Evolutionary conservation across 2,113 vertebrate genomes (phyloP).

Genomic region (Prionailurus bengalensis): DNA sequence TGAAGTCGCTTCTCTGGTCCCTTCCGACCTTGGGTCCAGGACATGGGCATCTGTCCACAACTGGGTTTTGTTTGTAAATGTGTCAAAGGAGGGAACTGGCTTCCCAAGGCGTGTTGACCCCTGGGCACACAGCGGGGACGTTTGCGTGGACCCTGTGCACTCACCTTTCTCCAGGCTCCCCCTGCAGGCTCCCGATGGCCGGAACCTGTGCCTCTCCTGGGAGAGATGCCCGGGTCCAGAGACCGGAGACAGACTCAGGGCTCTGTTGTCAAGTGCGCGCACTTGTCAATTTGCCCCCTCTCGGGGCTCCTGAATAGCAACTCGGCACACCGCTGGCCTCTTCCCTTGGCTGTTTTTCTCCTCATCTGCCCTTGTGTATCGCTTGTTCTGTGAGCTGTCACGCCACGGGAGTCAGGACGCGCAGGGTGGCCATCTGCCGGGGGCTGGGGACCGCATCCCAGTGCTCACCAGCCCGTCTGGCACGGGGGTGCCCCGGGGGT

Average conservation of each 20-base stretch:
- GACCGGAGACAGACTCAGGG: neutral
- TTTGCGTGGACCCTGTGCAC: neutral
- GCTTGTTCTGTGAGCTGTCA: neutral
- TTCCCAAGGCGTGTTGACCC: accelerated
- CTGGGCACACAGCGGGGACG: accelerated
- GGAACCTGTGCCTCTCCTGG: neutral
- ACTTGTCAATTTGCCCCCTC: neutral
- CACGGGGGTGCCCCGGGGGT: neutral
- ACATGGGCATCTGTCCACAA: neutral
- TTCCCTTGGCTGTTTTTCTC: neutral
- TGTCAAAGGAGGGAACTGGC: neutral
- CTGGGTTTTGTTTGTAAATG: neutral
- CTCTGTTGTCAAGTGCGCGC: neutral
- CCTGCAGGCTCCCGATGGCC: accelerated
- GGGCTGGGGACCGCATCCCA: neutral
- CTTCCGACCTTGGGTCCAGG: neutral
- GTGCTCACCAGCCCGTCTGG: neutral
- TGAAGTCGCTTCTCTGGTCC: neutral
- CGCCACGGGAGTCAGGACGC: neutral
- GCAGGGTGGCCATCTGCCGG: neutral
- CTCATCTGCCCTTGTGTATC: accelerated
- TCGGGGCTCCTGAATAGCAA: too few relatives aligned
- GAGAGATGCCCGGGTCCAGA: neutral
- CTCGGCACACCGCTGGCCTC: accelerated
- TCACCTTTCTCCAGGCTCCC: too few relatives aligned